phyloP scores from a whole-genome alignment of 2,888 invertebrate species.

The Ormyrus thymus region DNA sequence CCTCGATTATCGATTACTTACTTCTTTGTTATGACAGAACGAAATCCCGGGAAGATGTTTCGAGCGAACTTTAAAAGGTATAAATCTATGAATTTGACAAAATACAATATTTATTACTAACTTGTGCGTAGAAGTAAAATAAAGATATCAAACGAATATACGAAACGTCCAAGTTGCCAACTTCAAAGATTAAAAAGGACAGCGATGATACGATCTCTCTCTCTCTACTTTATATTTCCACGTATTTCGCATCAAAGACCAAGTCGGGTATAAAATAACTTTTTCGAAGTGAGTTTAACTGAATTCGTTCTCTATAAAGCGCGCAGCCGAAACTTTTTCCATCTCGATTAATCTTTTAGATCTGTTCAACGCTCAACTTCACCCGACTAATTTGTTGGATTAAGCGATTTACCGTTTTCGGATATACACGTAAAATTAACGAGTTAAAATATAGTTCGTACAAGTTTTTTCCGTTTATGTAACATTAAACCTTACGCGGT shows the following conservation, averaged over 20 bases:
- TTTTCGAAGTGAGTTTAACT: slow-evolving; percentile 9
- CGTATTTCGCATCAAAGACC: slow-evolving; percentile 14
- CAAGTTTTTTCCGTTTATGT: too few relatives aligned
- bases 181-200: too few relatives aligned
- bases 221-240: slow-evolving; percentile 7
- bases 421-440: too few relatives aligned
- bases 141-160: slow-evolving; percentile 10
- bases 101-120: too few relatives aligned
- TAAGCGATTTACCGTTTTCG: too few relatives aligned
- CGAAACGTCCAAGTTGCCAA: too few relatives aligned
- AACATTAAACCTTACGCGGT: too few relatives aligned
- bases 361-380: background rate
- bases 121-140: background rate
- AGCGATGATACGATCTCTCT: too few relatives aligned
- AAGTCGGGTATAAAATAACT: slow-evolving; percentile 13
- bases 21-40: slow-evolving; percentile 29
- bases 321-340: slow-evolving; percentile 16
- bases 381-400: background rate
- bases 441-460: too few relatives aligned
- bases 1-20: slow-evolving; percentile 52
- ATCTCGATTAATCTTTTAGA: slow-evolving; percentile 22
- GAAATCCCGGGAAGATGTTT: background rate
- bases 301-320: slow-evolving; percentile 1
- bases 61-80: too few relatives aligned
- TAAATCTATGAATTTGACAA: background rate